Evolutionary conservation across 92 coral and sea anemone genomes (phyloP), one percentile per base, ranked within the genome.

Genomic region (Phenganax marumi): DNA sequence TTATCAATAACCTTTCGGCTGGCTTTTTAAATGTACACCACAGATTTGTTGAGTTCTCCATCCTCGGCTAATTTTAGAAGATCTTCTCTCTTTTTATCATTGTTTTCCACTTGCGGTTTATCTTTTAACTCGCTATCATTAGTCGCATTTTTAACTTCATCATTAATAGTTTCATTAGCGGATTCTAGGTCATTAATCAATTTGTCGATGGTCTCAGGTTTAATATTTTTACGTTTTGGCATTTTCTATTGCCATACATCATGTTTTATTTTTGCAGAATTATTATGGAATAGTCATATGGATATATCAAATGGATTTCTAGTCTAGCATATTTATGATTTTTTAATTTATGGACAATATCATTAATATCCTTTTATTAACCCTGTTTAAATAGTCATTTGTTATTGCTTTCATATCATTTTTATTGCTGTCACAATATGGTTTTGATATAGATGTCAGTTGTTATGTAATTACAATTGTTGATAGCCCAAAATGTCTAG

Each of bases 381-480:
- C 16, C 8, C 11, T 22, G 50, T 80, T 49, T 47, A 80, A 50
- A 65, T 64, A 80, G 76, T 80, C 84, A 47, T 80, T 76, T 43
- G 50, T 19, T 52, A 80, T 65, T 39, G 76, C 50, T 56, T 48
- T 80, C 84, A 80, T 64, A 12, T 80, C 84, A 46, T n/a, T 70
- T 17, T 62, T 26, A 49, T 70, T 65, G 18, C 55, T 71, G 8
- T 80, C 84, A 43, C 76, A 50, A 80, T 49, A 80, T 17, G 84
- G 84, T 60, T 80, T 80, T 17, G 75, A 57, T 26, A 80, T 65
- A 25, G 75, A 65, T 52, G 75, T 80, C 58, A 80, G 17, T 65
- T 80, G 84, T 65, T 80, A 76, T 1, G 84, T 80, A 12, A 80
- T 47, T 49, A 68, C 84, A 49, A 65, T 80, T 48, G 73, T 72